A percentile compares a stretch with the other conserved stretches of the same genome.
phyloP scores from a whole-genome alignment of 2,888 invertebrate species.

The Actias luna region DNA sequence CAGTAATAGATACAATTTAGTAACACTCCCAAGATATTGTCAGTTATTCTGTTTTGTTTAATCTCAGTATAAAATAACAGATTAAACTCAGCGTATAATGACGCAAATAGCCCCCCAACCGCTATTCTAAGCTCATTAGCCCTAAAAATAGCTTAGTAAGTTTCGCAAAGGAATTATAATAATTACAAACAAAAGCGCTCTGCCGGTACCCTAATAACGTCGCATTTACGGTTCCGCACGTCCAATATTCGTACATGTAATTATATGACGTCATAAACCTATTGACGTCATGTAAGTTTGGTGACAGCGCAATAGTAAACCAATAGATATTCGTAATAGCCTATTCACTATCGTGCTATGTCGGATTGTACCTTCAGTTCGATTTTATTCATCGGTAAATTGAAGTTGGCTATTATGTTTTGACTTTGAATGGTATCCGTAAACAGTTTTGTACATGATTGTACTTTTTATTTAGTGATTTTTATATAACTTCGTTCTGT shows the following conservation, averaged over 20 bases:
- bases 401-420: not conserved
- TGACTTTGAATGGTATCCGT: not conserved
- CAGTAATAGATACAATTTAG: not conserved
- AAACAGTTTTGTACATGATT: not conserved
- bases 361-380: not conserved
- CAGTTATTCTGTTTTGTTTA: not conserved
- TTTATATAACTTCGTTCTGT: too few relatives aligned
- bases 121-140: conserved; percentile 44
- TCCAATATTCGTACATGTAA: conserved; percentile 41
- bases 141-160: conserved; percentile 52
- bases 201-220: conserved; percentile 39
- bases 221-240: conserved; percentile 36
- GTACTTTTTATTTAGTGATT: too few relatives aligned
- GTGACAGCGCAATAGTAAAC: conserved; percentile 8
- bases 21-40: not conserved
- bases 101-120: conserved; percentile 16
- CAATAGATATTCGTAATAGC: conserved; percentile 2
- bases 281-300: conserved; percentile 28
- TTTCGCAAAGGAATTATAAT: conserved; percentile 38
- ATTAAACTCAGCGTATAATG: conserved; percentile 28
- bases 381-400: conserved; percentile 8
- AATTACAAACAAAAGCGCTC: conserved; percentile 34
- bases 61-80: conserved; percentile 17
- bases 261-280: conserved; percentile 40
- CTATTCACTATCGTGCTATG: not conserved